phyloP scores from a whole-genome alignment of 1,140 invertebrate genomes.

The Drosophila willistoni region DNA sequence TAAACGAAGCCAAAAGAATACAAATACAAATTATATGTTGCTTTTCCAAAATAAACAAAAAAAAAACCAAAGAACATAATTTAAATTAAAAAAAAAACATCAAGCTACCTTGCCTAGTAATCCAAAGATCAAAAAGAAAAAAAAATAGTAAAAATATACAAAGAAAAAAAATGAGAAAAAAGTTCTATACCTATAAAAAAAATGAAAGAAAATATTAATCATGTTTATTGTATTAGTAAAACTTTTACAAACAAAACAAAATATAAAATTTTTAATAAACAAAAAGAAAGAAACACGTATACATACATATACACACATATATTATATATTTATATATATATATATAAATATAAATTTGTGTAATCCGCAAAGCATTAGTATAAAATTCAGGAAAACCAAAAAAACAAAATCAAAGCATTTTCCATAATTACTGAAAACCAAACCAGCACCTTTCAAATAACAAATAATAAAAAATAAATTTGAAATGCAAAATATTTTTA shows the following conservation, averaged over 20 bases:
- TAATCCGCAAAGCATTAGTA: conserved; percentile 17
- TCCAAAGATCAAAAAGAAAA: conserved; percentile 67
- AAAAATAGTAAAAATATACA: conserved; percentile 76
- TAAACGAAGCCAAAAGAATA: conserved; percentile 24
- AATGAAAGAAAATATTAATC: conserved; percentile 54
- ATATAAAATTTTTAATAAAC: conserved; percentile 58
- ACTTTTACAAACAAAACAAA: conserved; percentile 49
- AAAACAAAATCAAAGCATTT: conserved; percentile 35
- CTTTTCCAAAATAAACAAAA: conserved; percentile 25
- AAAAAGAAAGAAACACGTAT: conserved; percentile 19
- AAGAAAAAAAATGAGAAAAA: conserved; percentile 30
- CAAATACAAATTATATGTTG: conserved; percentile 1
- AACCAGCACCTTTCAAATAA: conserved; percentile 8
- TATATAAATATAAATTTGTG: background rate
- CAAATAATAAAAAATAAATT: background rate
- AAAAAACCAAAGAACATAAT: conserved; percentile 47
- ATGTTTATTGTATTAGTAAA: conserved; percentile 77
- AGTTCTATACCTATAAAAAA: conserved; percentile 20
- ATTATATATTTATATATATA: conserved; percentile 15
- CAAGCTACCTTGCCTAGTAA: conserved; percentile 76
- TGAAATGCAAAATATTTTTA: conserved; percentile 34
- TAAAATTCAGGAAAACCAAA: background rate
- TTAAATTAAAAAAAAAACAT: conserved; percentile 47
- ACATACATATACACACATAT: conserved; percentile 27
- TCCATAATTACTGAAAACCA: conserved; percentile 12